These are phyloP conservation scores for Eurystomus glaucurus DNA, from an alignment of 2,797 vertebrate species.

Conservation along the genomic window DNA sequence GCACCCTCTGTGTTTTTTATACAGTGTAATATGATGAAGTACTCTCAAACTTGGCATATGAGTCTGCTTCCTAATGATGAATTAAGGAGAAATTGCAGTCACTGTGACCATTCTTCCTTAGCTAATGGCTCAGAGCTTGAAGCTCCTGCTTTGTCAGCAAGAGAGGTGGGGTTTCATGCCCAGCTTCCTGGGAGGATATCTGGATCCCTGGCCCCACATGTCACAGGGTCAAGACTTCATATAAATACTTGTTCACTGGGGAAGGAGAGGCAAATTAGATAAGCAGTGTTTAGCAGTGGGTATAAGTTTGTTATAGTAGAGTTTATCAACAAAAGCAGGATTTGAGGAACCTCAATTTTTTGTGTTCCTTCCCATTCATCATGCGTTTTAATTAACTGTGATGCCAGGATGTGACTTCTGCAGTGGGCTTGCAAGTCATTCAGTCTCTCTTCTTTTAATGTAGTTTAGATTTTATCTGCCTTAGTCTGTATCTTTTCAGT, in stretches of 20 bases:
- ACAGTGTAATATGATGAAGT: background rate
- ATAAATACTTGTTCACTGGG: background rate
- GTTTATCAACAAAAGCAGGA: background rate
- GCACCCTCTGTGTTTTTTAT: background rate
- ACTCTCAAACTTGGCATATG: rapidly evolving
- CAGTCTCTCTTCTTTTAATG: background rate
- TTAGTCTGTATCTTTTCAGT: background rate
- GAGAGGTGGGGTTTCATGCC: background rate
- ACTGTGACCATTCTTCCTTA: background rate
- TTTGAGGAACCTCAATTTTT: background rate
- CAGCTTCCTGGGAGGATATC: rapidly evolving
- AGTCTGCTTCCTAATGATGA: background rate
- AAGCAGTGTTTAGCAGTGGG: background rate
- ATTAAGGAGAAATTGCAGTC: background rate
- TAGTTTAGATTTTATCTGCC: background rate
- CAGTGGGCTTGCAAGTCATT: rapidly evolving
- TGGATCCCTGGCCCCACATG: rapidly evolving
- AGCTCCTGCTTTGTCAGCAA: background rate
- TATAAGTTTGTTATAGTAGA: background rate
- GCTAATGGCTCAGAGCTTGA: background rate
- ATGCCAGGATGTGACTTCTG: background rate
- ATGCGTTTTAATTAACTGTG: background rate
- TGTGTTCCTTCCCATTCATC: background rate
- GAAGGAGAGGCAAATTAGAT: background rate
- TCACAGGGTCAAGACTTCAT: background rate